phyloP scores from a whole-genome alignment of 2,888 invertebrate genomes.

The Anoplius nigerrimus region DNA sequence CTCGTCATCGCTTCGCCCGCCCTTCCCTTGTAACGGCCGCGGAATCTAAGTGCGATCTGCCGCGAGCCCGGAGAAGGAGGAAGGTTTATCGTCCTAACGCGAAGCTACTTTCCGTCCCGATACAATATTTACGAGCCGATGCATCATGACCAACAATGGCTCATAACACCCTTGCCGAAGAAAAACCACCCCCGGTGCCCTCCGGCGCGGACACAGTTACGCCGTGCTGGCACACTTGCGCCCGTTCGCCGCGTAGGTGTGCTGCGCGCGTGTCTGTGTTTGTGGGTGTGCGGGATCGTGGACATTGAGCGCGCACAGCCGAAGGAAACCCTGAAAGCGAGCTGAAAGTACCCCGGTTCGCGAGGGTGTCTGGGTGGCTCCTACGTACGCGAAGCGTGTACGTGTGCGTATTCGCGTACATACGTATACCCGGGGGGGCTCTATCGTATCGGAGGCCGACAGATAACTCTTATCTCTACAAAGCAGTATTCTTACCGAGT shows the following conservation, averaged over 20 bases:
- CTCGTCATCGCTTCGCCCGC: slow-evolving; percentile 14
- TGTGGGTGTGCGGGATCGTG: slow-evolving; percentile 9
- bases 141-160: slow-evolving; percentile 73
- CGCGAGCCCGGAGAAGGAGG: slow-evolving; percentile 29
- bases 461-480: slow-evolving; percentile 72
- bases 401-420: slow-evolving; percentile 14
- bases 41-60: slow-evolving; percentile 44
- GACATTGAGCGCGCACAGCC: slow-evolving; percentile 12
- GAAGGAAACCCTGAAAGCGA: slow-evolving; percentile 39
- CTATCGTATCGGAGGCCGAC: slow-evolving; percentile 70
- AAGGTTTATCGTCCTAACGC: slow-evolving; percentile 60
- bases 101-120: slow-evolving; percentile 66
- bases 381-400: slow-evolving; percentile 31
- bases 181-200: slow-evolving; percentile 54
- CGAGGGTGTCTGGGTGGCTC: slow-evolving; percentile 23
- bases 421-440: slow-evolving; percentile 56
- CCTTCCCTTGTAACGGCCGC: slow-evolving; percentile 12
- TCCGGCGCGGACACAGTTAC: background rate
- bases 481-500: slow-evolving; percentile 69
- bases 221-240: slow-evolving; percentile 3
- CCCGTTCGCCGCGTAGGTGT: slow-evolving; percentile 35
- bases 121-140: slow-evolving; percentile 74
- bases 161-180: slow-evolving; percentile 66
- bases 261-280: too few species aligned
- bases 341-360: slow-evolving; percentile 47